Evolutionary conservation across 2,888 invertebrate species (phyloP).

Genomic region (Drosophila infuscata): DNA sequence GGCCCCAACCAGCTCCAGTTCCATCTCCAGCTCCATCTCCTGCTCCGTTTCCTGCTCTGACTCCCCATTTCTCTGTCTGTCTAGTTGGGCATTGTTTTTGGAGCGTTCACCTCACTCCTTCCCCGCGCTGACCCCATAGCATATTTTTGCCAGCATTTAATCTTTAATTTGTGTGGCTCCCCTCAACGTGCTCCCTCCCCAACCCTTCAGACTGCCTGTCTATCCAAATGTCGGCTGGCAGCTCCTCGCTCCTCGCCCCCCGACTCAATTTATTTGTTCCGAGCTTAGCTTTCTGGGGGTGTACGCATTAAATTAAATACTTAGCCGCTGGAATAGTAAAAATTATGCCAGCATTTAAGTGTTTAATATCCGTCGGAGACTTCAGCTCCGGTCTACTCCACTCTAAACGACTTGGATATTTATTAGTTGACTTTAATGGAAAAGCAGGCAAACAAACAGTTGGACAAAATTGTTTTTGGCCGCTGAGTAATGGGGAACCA

Average conservation of each 20-base stretch:
- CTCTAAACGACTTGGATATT: slow-evolving; percentile 47
- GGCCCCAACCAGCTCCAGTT: slow-evolving; percentile 3
- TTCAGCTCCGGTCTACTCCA: slow-evolving; percentile 14
- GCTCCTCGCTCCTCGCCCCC: slow-evolving; percentile 16
- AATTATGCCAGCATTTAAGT: slow-evolving; percentile 78
- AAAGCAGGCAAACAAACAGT: slow-evolving; percentile 45
- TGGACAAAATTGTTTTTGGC: slow-evolving; percentile 48
- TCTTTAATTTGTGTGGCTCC: slow-evolving; percentile 67
- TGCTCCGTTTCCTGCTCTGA: background rate
- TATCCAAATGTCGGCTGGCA: slow-evolving; percentile 60
- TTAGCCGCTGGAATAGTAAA: slow-evolving; percentile 68
- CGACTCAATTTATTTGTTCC: slow-evolving; percentile 71
- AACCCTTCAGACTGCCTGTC: slow-evolving; percentile 50
- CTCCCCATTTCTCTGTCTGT: slow-evolving; percentile 48
- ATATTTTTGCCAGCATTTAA: slow-evolving; percentile 74
- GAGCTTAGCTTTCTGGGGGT: slow-evolving; percentile 60
- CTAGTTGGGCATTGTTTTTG: slow-evolving; percentile 68
- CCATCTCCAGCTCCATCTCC: slow-evolving; percentile 2
- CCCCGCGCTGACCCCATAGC: slow-evolving; percentile 54
- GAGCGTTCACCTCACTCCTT: slow-evolving; percentile 7
- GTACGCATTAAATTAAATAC: slow-evolving; percentile 75
- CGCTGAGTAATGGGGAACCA: slow-evolving; percentile 29
- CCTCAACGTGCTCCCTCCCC: background rate
- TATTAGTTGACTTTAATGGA: slow-evolving; percentile 73
- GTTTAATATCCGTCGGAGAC: slow-evolving; percentile 76